Base-by-base conservation (phyloP, 1,140 invertebrate genomes). In the Berghia stephanieae region DNA sequence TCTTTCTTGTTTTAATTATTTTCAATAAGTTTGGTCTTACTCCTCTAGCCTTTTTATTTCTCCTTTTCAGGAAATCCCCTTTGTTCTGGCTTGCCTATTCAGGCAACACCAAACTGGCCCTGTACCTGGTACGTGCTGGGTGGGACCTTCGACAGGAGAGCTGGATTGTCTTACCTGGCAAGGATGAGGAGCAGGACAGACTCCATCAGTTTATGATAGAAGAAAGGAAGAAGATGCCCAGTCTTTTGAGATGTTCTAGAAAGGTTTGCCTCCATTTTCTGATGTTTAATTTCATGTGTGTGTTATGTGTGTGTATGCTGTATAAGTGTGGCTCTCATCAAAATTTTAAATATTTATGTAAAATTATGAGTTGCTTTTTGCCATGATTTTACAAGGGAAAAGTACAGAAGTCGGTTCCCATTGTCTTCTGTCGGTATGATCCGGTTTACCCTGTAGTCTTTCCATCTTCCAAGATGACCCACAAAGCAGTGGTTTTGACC, bases 121-220 rank as follows among this genome's bases (percentile, higher is more conserved):
- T 55, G 27, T 83, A 81, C 44, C 70, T 83, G 6, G 67, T 82
- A 1, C 40, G 76, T n/a, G 78, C 76, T 60, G 82, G 79, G 27
- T 83, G 82, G 82, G 70, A 83, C 60, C 68, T 83, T 16, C 60
- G 60, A 5, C 31, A 52, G 8, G 82, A 83, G 68, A 77, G 38
- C 10, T 82, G 82, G 82, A 69, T 83, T 49, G 73, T 78, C 43
- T 70, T 83, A 1, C 82, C 82, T 1, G 82, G 82, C 24, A 80
- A 80, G 68, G 57, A 78, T 3, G 36, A n/a, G 1, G 73, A 71
- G 21, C 82, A 83, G 40, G 68, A 78, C 46, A 36, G 40, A 24
- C 72, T 82, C 8, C 73, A 81, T 43, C 24, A 71, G 44, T 71
- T 55, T 57, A 79, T 83, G 78, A 42, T 67, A 38, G 27, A 76